These are phyloP conservation scores for Pantherophis guttatus DNA, from an alignment of 2,113 vertebrate genomes.

Conservation along the genomic window DNA sequence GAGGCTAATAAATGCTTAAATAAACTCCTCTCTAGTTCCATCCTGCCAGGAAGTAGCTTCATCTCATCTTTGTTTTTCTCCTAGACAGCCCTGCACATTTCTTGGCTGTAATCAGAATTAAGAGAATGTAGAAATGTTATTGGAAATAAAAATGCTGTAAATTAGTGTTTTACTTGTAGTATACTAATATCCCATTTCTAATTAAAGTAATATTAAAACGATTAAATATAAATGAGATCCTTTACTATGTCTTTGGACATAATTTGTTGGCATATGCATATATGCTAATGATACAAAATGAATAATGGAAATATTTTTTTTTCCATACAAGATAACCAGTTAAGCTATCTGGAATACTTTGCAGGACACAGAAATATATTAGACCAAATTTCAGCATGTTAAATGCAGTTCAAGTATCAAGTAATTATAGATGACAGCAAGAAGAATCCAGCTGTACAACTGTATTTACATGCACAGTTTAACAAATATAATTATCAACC, in stretches of 20 bases:
- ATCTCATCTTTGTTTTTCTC: neutral
- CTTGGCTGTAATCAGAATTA: neutral
- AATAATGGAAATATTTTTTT: neutral
- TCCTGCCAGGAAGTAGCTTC: neutral
- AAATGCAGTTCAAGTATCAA: conserved; percentile 48
- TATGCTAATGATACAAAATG: neutral
- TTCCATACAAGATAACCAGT: conserved; percentile 53
- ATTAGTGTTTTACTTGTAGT: neutral
- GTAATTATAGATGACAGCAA: conserved; percentile 2
- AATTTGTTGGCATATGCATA: neutral
- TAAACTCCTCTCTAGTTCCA: neutral
- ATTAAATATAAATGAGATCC: neutral
- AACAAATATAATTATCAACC: too few relatives aligned
- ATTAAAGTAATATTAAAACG: neutral
- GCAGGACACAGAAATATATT: conserved; percentile 19
- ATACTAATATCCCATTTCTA: neutral
- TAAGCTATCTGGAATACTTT: conserved; percentile 34
- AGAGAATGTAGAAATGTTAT: neutral
- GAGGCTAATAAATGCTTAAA: neutral
- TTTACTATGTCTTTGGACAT: neutral
- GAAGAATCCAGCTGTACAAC: neutral
- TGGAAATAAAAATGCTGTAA: neutral
- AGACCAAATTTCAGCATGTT: conserved; percentile 16
- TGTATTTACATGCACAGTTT: neutral
- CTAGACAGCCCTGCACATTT: neutral